A percentile compares a stretch with the other conserved stretches of the same genome.
These are phyloP conservation scores for Anseranas semipalmata DNA, from an alignment of 2,113 vertebrate genomes.

Conservation along the genomic window DNA sequence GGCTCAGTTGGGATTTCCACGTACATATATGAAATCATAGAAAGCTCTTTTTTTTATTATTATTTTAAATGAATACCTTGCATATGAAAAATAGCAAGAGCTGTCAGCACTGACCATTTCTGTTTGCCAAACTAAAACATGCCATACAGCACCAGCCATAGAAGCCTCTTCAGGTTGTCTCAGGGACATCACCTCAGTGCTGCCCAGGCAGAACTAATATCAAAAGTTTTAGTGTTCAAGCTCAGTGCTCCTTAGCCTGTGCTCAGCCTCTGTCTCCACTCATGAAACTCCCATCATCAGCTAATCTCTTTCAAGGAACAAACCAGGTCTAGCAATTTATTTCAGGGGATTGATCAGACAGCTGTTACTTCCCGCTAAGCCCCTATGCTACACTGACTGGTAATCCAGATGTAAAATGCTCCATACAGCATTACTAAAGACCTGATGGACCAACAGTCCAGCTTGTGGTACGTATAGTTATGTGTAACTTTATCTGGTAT, in stretches of 20 bases:
- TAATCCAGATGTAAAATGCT: neutral
- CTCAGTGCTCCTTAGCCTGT: neutral
- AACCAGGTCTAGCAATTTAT: neutral
- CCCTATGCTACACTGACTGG: neutral
- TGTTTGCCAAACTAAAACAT: neutral
- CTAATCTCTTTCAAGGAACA: neutral
- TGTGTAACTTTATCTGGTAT: neutral
- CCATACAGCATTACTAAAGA: neutral
- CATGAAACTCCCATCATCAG: neutral
- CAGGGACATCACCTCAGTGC: accelerated
- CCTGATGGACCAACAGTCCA: neutral
- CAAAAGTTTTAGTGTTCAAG: neutral
- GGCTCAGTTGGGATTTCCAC: slow-evolving; percentile 9
- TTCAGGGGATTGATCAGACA: neutral
- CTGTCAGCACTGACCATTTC: neutral
- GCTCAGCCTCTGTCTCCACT: neutral
- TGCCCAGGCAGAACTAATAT: neutral
- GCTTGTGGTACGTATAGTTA: neutral
- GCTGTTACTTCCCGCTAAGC: neutral
- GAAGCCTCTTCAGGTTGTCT: neutral
- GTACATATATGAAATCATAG: neutral
- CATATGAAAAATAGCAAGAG: slow-evolving; percentile 3
- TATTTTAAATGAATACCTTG: neutral
- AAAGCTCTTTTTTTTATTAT: neutral
- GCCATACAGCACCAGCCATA: neutral